These are phyloP conservation scores for Nasonia vitripennis DNA, from an alignment of 1,140 invertebrate species.

Conservation along the genomic window DNA sequence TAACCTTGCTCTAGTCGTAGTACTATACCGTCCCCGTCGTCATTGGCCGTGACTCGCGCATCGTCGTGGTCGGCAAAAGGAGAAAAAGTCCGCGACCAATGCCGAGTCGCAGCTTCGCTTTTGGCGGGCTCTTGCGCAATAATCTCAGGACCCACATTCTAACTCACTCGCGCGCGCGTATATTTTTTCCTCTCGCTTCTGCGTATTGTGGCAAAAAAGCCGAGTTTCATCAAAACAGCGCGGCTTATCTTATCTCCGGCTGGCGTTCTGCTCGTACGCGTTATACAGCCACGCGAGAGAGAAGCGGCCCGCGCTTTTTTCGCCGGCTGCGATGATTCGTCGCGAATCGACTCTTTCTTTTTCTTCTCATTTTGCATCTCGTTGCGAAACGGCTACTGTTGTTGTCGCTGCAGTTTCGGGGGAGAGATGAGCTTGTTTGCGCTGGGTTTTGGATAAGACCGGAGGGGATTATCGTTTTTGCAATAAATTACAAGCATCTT, in stretches of 20 bases:
- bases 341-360: background rate
- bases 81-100: background rate
- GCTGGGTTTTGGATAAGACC: background rate
- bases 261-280: background rate
- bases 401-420: background rate
- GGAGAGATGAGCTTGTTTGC: background rate
- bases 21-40: background rate
- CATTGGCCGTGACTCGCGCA: background rate
- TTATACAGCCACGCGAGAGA: background rate
- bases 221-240: constrained; percentile 13
- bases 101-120: background rate
- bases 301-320: constrained; percentile 1
- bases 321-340: background rate
- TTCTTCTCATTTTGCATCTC: background rate
- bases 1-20: background rate
- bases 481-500: too few relatives aligned
- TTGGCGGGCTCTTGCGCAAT: background rate
- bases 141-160: background rate
- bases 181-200: background rate
- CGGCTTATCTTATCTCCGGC: background rate
- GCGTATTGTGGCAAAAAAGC: background rate
- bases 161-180: background rate
- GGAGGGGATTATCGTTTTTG: too few relatives aligned
- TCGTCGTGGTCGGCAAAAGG: too few relatives aligned
- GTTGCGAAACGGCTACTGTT: constrained; percentile 10